Conservation (phyloP, 2,113 vertebrate genomes). For the Tringa solitaria region DNA sequence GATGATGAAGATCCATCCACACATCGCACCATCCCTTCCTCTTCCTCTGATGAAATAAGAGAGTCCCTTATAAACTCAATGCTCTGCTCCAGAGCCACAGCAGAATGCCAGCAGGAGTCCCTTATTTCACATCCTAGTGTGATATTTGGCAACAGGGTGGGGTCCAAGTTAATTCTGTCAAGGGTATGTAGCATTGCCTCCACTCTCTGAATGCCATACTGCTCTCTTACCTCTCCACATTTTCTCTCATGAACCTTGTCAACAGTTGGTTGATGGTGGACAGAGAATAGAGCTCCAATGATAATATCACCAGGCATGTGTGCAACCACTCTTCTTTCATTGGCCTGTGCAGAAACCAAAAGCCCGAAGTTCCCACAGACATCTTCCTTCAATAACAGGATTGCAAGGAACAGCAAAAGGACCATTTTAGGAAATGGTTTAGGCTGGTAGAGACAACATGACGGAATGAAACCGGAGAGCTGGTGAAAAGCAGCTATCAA, state of each 20-base stretch:
- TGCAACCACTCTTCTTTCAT: constrained; percentile 91
- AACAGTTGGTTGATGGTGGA: constrained; percentile 95
- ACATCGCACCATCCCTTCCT: constrained; percentile 85
- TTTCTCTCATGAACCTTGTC: constrained; percentile 98
- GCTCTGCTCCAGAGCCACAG: constrained; percentile 97
- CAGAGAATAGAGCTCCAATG: constrained; percentile 95
- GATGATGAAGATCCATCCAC: constrained; percentile 87
- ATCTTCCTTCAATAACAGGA: constrained; percentile 77
- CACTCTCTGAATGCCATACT: constrained; percentile 97
- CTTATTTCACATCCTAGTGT: constrained; percentile 95
- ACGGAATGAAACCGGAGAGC: constrained; percentile 13
- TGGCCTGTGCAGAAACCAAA: constrained; percentile 82
- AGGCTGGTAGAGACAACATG: constrained; percentile 77
- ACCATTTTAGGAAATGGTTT: constrained; percentile 82
- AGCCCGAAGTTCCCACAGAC: constrained; percentile 68
- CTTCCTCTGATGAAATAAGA: constrained; percentile 91
- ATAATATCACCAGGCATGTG: constrained; percentile 95
- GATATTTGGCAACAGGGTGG: constrained; percentile 89
- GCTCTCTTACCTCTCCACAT: constrained; percentile 94
- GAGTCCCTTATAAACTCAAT: constrained; percentile 99
- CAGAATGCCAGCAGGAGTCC: constrained; percentile 98
- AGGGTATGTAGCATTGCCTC: constrained; percentile 97
- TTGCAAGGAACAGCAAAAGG: constrained; percentile 78
- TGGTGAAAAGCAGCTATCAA: background rate
- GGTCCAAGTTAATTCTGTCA: constrained; percentile 93